Evolutionary conservation across 2,888 invertebrate species (phyloP).

Genomic region (Chydorus sphaericus): DNA sequence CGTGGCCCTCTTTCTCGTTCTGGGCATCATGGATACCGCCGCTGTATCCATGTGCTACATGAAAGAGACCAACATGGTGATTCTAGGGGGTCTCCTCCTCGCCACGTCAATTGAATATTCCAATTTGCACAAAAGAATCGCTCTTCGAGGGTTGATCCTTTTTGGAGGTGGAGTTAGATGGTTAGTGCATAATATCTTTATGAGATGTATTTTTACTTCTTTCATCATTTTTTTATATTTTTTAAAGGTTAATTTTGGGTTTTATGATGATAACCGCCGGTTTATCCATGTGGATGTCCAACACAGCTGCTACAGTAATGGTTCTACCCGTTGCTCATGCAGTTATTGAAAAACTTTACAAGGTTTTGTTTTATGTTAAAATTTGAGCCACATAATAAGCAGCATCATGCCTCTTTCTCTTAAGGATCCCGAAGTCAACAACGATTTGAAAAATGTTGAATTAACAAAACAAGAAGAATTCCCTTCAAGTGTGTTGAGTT

Average conservation of each 20-base stretch:
- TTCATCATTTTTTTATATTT: constrained; percentile 11
- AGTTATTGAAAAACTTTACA: constrained; percentile 62
- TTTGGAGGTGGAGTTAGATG: constrained; percentile 32
- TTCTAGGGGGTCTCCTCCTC: constrained; percentile 76
- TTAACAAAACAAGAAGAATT: no score
- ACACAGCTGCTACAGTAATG: constrained; percentile 73
- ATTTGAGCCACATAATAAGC: no score
- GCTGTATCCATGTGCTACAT: constrained; percentile 39
- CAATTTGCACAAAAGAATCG: constrained; percentile 73
- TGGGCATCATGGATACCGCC: constrained; percentile 51
- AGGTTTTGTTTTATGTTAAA: constrained; percentile 33
- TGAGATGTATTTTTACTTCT: background rate
- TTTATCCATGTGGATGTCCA: constrained; percentile 92
- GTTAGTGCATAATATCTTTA: no score
- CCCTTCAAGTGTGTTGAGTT: no score
- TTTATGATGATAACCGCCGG: constrained; percentile 66
- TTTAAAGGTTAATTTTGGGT: constrained; percentile 52
- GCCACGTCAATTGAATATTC: constrained; percentile 82
- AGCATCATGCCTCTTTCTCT: no score
- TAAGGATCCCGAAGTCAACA: no score
- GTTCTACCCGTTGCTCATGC: constrained; percentile 86
- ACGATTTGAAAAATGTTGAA: no score
- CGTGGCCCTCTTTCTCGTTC: constrained; percentile 62
- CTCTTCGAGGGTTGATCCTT: constrained; percentile 62
- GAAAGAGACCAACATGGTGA: constrained; percentile 68